A percentile compares a stretch with the other conserved stretches of the same genome.
Evolutionary conservation across 2,797 vertebrate genomes (phyloP).

Genomic region (Platalea minor): DNA sequence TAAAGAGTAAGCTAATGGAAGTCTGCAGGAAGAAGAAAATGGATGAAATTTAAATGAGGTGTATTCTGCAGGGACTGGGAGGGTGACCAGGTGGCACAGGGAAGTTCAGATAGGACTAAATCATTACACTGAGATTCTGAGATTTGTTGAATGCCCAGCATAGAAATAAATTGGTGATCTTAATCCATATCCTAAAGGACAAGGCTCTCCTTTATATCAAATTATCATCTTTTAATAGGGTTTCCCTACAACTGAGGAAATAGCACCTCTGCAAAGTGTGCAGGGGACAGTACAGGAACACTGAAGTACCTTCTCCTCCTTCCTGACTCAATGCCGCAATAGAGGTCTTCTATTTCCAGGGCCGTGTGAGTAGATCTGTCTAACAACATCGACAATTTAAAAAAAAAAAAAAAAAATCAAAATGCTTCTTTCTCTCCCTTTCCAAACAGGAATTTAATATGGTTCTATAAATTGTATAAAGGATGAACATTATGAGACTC

Average conservation of each 20-base stretch:
- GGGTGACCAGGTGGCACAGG: neutral
- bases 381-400: neutral
- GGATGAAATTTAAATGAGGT: constrained; percentile 33
- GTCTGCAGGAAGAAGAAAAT: constrained; percentile 3
- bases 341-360: neutral
- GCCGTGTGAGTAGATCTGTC: neutral
- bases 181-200: constrained; percentile 19
- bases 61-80: neutral
- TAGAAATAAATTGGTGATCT: constrained; percentile 18
- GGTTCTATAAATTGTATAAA: neutral
- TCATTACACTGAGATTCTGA: neutral
- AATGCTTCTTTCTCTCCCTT: neutral
- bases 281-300: neutral
- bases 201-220: neutral
- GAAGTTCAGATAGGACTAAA: constrained; percentile 7
- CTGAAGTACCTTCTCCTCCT: neutral
- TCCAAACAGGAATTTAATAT: neutral
- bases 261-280: neutral
- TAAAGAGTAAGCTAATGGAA: constrained; percentile 41
- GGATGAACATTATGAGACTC: neutral
- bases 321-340: neutral
- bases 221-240: neutral
- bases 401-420: neutral
- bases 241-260: neutral
- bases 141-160: neutral